Conservation (phyloP, 2,888 invertebrate species). For the Limnephilus marmoratus region DNA sequence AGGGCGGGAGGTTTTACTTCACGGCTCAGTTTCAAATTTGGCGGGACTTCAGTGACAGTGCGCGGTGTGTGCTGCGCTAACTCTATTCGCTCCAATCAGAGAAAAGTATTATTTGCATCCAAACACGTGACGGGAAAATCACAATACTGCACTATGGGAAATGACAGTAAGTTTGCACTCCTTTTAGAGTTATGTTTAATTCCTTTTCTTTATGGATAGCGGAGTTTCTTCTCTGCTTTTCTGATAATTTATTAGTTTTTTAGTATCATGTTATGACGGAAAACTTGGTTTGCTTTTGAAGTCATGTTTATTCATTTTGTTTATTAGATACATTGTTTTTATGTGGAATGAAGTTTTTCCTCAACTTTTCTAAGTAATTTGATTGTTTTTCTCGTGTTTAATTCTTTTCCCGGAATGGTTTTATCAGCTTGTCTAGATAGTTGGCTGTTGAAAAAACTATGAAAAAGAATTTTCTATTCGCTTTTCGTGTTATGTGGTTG, state of each 20-base stretch:
- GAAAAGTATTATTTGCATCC: not conserved
- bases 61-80: not conserved
- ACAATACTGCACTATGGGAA: conserved; percentile 17
- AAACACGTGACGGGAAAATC: conserved; percentile 20
- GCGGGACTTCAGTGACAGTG: not conserved
- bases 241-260: not conserved
- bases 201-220: not conserved
- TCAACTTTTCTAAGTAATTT: not conserved
- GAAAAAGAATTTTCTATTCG: too few relatives aligned
- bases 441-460: not conserved
- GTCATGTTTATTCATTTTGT: not conserved
- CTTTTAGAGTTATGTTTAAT: not conserved
- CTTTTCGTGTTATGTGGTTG: too few relatives aligned
- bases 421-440: not conserved
- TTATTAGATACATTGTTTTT: not conserved
- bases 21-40: conserved; percentile 19
- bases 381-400: not conserved
- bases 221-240: not conserved
- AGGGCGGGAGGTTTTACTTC: not conserved
- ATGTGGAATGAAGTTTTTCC: not conserved
- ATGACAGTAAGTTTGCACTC: conserved; percentile 29
- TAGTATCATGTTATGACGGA: not conserved
- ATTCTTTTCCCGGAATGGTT: not conserved
- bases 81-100: not conserved
- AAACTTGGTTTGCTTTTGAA: not conserved